Base-by-base conservation (phyloP, 2,888 invertebrate genomes). In the Dynastes hyllus region DNA sequence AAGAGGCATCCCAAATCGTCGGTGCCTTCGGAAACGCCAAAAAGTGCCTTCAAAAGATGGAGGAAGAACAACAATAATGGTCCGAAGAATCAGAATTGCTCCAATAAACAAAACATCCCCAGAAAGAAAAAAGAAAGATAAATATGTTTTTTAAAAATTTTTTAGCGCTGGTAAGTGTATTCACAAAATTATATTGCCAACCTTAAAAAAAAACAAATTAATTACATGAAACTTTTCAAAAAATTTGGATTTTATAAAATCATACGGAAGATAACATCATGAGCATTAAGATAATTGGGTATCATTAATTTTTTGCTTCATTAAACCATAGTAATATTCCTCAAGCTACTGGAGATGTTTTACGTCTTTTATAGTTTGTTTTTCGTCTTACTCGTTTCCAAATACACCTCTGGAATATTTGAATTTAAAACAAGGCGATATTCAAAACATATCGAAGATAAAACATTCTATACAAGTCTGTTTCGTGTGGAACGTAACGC, bases 91-190 rank as follows among this genome's bases (percentile, higher is more conserved):
- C 75, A 80, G 32, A 78, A 78, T 13, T 32, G 65, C 13, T 45
- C 50, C 8, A 76, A 50, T 45, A 67, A 55, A 65, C 65, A 73
- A 13, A n/a, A 37, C 8, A 58, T 51, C 86, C 16, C 78, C 80
- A 71, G 27, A 77, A 76, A 80, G 37, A 78, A 82, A 79, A 71
- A 79, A 79, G 45, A 78, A 76, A 67, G 87, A 88, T 79, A 79
- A 90, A 90, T 78, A 90, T 90, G 88, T 90, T 85, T 91, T 83
- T 91, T 95, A 83, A 95, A 95, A 90, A n/a, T n/a, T 94, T 94
- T 88, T 90, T 95, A 88, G 95, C 95, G 86, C 93, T 95, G 91
- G 95, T 95, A 92, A 94, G 94, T 94, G 32, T 5, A 37, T 37
- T 37, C 32, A 5, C 32, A 5, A 5, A 37, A 37, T 45, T 37